These are phyloP conservation scores for Alethe castanea DNA, from an alignment of 2,113 vertebrate species.

Conservation along the genomic window DNA sequence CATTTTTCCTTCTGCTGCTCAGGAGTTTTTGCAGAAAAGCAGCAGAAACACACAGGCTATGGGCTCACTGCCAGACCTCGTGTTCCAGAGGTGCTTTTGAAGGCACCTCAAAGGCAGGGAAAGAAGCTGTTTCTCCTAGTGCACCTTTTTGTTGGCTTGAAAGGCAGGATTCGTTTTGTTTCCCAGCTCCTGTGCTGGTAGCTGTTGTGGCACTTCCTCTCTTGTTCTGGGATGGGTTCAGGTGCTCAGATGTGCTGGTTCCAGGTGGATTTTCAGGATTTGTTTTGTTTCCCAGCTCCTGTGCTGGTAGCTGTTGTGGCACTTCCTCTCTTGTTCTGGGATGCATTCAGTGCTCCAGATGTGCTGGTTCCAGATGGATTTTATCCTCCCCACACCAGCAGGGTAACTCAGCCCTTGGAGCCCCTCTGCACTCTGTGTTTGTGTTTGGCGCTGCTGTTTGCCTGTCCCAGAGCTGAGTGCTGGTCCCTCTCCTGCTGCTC, in stretches of 20 bases:
- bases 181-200: not conserved
- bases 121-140: not conserved
- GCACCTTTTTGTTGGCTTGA: not conserved
- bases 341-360: not conserved
- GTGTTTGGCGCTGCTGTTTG: not conserved
- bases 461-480: not conserved
- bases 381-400: not conserved
- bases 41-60: not conserved
- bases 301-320: not conserved
- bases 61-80: not conserved
- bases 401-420: not conserved
- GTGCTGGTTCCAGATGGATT: not conserved
- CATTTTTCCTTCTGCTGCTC: not conserved
- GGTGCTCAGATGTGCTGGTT: not conserved
- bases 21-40: not conserved
- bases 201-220: not conserved
- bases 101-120: not conserved
- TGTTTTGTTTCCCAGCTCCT: not conserved
- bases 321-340: not conserved
- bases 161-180: not conserved
- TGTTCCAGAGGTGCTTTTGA: not conserved
- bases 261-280: not conserved
- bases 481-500: not conserved
- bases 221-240: not conserved
- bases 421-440: fast-evolving